These are phyloP conservation scores for Piscicola geometra DNA, from an alignment of 2,888 invertebrate species.

Conservation along the genomic window DNA sequence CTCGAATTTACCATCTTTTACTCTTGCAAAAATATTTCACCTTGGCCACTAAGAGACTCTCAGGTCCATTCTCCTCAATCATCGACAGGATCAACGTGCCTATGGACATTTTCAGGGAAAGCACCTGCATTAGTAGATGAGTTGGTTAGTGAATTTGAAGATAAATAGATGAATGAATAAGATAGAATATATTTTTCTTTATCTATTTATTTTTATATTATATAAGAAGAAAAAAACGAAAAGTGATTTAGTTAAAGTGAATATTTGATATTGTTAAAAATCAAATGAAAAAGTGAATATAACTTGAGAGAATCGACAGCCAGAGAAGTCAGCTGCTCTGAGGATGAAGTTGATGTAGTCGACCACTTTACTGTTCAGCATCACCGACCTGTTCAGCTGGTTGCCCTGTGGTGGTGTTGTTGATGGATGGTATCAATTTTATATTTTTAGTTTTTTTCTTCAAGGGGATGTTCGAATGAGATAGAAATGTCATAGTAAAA, in stretches of 20 bases:
- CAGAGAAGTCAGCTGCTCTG: slow-evolving; percentile 52
- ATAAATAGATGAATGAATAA: too few relatives aligned
- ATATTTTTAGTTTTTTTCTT: too few relatives aligned
- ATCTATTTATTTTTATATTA: too few relatives aligned
- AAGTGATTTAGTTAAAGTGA: too few relatives aligned
- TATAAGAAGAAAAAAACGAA: too few relatives aligned
- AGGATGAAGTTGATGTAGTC: slow-evolving; percentile 57
- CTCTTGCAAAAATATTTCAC: slow-evolving; percentile 44
- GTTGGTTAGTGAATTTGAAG: too few relatives aligned
- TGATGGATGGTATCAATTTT: too few relatives aligned
- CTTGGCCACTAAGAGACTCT: slow-evolving; percentile 52
- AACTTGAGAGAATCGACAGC: slow-evolving; percentile 52
- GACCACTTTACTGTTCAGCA: slow-evolving; percentile 56
- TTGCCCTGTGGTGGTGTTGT: slow-evolving; percentile 55
- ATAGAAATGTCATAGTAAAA: too few relatives aligned
- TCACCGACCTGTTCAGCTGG: slow-evolving; percentile 54
- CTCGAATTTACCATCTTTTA: background rate
- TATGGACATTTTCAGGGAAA: slow-evolving; percentile 51
- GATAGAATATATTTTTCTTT: too few relatives aligned
- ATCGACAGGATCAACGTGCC: slow-evolving; percentile 54
- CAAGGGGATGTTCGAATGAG: too few relatives aligned
- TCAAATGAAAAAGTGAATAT: background rate
- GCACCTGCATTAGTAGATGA: too few relatives aligned
- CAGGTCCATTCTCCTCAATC: slow-evolving; percentile 55
- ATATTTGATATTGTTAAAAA: too few relatives aligned